phyloP scores from a whole-genome alignment of 2,888 invertebrate species.

The Clivina fossor region DNA sequence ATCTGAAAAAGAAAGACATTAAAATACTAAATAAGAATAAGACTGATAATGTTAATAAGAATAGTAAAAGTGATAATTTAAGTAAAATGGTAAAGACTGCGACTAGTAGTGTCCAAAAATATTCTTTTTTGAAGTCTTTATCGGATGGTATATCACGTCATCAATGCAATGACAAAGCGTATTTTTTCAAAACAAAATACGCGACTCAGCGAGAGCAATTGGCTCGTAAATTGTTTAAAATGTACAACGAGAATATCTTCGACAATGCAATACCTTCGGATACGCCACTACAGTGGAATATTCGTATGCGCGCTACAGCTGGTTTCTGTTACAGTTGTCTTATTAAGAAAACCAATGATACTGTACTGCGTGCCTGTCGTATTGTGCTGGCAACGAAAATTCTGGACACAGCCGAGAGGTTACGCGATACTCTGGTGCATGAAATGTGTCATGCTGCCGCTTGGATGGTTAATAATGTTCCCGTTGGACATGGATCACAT shows the following conservation, averaged over 20 bases:
- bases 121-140: no score
- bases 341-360: conserved; percentile 47
- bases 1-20: no score
- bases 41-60: no score
- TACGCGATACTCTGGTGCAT: conserved; percentile 89
- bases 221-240: conserved; percentile 63
- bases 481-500: conserved; percentile 79
- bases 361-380: conserved; percentile 58
- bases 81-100: no score
- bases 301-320: conserved; percentile 79
- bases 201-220: conserved; percentile 68
- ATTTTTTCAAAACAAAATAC: conserved; percentile 67
- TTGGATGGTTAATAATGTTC: conserved; percentile 76
- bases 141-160: no score
- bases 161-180: no score
- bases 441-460: conserved; percentile 95
- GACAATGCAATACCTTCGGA: conserved; percentile 67
- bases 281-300: conserved; percentile 76
- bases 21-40: no score
- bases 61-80: no score
- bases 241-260: conserved; percentile 79
- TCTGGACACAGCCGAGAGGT: conserved; percentile 73
- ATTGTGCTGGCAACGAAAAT: conserved; percentile 86
- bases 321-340: conserved; percentile 63
- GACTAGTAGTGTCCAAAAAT: no score